Conservation (phyloP, 1,140 invertebrate species). For the Marisa cornuarietis region DNA sequence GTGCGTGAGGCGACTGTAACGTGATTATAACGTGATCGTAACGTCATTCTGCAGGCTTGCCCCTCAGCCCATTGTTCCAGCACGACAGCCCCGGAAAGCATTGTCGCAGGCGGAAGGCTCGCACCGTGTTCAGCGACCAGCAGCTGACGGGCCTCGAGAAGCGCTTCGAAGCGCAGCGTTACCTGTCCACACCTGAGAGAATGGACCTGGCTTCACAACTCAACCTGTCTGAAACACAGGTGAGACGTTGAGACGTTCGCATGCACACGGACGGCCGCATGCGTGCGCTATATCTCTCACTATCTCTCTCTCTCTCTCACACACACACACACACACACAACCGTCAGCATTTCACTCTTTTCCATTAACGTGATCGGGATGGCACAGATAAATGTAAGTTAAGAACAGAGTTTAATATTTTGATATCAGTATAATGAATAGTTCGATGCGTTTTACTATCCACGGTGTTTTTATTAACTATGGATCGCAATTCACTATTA, state of each 20-base stretch:
- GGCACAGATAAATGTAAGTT: no score
- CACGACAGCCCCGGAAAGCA: constrained; percentile 79
- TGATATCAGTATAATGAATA: neutral
- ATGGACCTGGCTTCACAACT: constrained; percentile 65
- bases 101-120: constrained; percentile 89
- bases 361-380: no score
- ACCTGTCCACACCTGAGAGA: constrained; percentile 88
- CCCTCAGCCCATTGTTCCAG: constrained; percentile 78
- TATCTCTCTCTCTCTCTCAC: neutral
- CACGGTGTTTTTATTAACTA: neutral
- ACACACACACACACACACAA: neutral
- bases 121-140: constrained; percentile 98
- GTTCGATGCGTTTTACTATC: neutral
- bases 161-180: constrained; percentile 94
- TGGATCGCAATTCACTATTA: neutral
- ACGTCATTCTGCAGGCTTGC: constrained; percentile 71
- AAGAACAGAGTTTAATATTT: no score
- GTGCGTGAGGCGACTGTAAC: neutral
- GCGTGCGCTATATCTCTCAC: no score
- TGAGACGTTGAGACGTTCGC: constrained; percentile 15
- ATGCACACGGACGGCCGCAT: neutral
- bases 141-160: constrained; percentile 77
- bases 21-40: constrained; percentile 24
- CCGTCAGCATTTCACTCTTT: no score
- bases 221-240: constrained; percentile 65